These are phyloP conservation scores for Adelphocoris suturalis DNA, from an alignment of 2,888 invertebrate genomes.

Conservation along the genomic window DNA sequence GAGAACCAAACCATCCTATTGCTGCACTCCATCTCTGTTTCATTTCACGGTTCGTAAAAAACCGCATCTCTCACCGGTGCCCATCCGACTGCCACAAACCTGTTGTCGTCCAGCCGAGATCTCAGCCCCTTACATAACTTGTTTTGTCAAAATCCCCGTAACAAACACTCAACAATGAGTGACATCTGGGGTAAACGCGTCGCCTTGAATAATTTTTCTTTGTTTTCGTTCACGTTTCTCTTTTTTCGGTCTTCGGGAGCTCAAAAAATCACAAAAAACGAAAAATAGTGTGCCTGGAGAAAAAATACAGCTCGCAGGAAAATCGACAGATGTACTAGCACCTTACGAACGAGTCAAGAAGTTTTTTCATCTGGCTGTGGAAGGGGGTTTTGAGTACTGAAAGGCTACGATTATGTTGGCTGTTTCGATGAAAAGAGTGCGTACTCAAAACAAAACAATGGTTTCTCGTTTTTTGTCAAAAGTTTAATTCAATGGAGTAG, in stretches of 20 bases:
- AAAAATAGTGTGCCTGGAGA: not conserved
- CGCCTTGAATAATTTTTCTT: conserved; percentile 22
- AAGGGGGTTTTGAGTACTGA: too few species aligned
- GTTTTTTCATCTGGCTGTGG: not conserved
- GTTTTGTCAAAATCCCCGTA: conserved; percentile 19
- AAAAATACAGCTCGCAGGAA: not conserved
- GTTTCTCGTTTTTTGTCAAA: not conserved
- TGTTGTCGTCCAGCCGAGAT: not conserved
- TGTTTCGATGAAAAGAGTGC: not conserved
- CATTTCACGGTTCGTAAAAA: too few species aligned
- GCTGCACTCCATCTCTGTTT: too few species aligned
- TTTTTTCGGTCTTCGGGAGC: not conserved
- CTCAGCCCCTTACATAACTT: conserved; percentile 4
- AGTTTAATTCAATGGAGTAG: too few species aligned
- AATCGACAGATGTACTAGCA: not conserved
- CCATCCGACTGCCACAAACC: not conserved
- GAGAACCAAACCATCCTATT: too few species aligned
- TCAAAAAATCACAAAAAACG: not conserved
- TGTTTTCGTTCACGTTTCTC: not conserved
- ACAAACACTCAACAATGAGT: conserved; percentile 32
- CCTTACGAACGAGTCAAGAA: not conserved
- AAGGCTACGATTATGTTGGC: too few species aligned
- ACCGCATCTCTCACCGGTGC: too few species aligned
- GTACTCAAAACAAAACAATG: not conserved
- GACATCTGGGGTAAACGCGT: conserved; percentile 25